Base-by-base conservation (phyloP, 2,888 invertebrate species). In the Agrotis segetum region DNA sequence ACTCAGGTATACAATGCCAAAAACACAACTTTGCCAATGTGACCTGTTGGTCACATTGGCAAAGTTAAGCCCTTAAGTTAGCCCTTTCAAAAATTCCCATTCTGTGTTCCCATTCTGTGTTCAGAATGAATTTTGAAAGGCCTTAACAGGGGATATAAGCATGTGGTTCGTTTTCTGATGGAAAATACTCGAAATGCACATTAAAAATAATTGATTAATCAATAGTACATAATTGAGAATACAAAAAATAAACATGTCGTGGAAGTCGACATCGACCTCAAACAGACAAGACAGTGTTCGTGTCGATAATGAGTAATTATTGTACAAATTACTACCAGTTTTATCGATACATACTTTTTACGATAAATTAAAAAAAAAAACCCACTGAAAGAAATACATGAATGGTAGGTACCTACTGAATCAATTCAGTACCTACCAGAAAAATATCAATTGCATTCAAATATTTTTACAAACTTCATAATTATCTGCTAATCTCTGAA, bases 261-360 rank as follows among this genome's bases (percentile, higher is more conserved):
- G 40, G 60, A 75, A 47, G 67, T 75, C 68, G 61, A 71, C 70
- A 80, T 59, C 81, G 82, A 85, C 84, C 84, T 77, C 74, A 85
- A 86, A 87, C 55, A 47, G 74, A 67, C 74, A 78, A 78, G 63
- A 72, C 79, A 67, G 60, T 66, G 71, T 84, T 86, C 88, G 88
- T 88, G 85, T 63, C 70, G 52, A 71, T 83, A 85, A 81, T 85
- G 34, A 74, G 68, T 80, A 75, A 82, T 77, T 79, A 59, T 47
- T 34, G 6, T 65, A 79, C 59, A 74, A 72, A 69, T 68, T 68
- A 68, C 40, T 63, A 52, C 61, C 49, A 67, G 58, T 67, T 76
- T 67, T 50, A 63, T 83, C 62, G 50, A 70, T 71, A 62, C 29
- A 1, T 49, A 74, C 44, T 55, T 29, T 24, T 52, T 29, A 60